Evolutionary conservation across 2,113 vertebrate genomes (phyloP).

Genomic region (Sciurus niger): DNA sequence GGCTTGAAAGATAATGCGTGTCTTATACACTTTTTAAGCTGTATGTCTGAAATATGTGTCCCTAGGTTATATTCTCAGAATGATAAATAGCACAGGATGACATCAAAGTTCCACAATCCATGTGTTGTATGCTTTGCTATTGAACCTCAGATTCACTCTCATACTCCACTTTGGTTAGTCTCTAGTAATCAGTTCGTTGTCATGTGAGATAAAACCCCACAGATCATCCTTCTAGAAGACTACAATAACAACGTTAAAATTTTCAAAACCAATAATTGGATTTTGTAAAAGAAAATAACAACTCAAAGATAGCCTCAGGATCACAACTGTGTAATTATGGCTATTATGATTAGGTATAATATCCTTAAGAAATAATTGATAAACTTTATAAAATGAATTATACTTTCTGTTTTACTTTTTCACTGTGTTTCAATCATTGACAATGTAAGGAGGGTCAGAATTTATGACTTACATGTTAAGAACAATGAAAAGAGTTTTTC

Average conservation of each 20-base stretch:
- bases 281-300: constrained; percentile 27
- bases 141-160: neutral
- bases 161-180: neutral
- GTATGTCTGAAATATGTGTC: neutral
- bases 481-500: neutral
- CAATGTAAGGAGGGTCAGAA: neutral
- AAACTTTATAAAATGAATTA: constrained; percentile 46
- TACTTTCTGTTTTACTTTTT: constrained; percentile 40
- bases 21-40: neutral
- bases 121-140: neutral
- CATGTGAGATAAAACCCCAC: neutral
- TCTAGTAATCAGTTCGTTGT: neutral
- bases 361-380: constrained; percentile 13
- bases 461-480: constrained; percentile 46
- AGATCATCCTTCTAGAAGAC: neutral
- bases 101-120: neutral
- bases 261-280: neutral
- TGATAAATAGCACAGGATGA: neutral
- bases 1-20: neutral
- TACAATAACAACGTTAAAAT: neutral
- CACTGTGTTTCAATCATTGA: constrained; percentile 41
- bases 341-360: constrained; percentile 27
- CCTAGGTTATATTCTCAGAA: neutral
- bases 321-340: neutral
- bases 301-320: neutral